phyloP scores from a whole-genome alignment of 2,797 vertebrate species.

The Potorous gilbertii region DNA sequence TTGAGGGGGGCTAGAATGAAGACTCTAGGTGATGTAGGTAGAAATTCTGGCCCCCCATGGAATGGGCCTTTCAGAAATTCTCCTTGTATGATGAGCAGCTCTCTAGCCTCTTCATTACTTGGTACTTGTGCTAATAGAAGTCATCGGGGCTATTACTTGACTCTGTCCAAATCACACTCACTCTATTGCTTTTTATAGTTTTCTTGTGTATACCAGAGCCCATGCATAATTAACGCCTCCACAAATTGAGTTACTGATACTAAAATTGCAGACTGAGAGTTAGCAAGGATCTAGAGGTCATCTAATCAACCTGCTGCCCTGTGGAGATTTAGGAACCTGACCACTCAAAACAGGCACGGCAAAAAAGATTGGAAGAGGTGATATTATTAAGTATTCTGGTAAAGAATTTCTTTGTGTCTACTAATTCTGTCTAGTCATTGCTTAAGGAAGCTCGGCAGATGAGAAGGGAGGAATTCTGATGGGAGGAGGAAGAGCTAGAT shows the following conservation, averaged over 20 bases:
- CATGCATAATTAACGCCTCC: neutral
- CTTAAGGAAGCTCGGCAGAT: neutral
- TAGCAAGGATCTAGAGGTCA: neutral
- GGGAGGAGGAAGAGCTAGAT: neutral
- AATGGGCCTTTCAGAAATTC: neutral
- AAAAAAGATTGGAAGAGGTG: neutral
- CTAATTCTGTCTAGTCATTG: neutral
- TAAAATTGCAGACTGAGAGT: neutral
- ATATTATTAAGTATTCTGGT: neutral
- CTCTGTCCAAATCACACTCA: neutral
- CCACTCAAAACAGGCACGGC: neutral
- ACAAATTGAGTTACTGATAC: neutral
- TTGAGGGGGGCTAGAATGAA: neutral
- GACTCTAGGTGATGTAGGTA: neutral
- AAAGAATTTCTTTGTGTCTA: neutral
- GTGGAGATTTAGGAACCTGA: neutral
- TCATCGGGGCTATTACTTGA: neutral
- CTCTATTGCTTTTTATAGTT: neutral
- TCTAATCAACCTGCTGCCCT: neutral
- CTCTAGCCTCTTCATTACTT: neutral
- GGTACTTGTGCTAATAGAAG: neutral
- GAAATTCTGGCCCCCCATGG: neutral
- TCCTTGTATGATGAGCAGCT: neutral
- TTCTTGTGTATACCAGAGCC: neutral
- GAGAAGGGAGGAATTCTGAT: neutral